phyloP scores from a whole-genome alignment of 2,113 vertebrate species.

The Eudorcas thomsonii region DNA sequence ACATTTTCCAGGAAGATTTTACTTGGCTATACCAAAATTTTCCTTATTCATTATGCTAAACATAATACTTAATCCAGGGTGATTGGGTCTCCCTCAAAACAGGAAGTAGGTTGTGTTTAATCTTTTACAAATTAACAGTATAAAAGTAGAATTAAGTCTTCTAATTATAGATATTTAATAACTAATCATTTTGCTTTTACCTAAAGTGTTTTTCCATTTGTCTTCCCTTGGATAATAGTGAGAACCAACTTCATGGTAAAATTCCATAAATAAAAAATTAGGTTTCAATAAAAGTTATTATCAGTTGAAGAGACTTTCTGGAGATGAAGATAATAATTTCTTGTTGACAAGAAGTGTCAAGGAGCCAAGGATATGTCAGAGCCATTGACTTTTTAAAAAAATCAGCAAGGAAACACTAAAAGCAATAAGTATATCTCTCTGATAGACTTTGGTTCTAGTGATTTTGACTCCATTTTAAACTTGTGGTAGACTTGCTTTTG shows the following conservation, averaged over 20 bases:
- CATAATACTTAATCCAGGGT: conserved; percentile 41
- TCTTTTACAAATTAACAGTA: conserved; percentile 47
- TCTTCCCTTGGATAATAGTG: not conserved
- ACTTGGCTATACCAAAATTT: conserved; percentile 24
- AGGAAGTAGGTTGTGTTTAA: conserved; percentile 31
- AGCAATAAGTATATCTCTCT: not conserved
- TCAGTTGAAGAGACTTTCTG: not conserved
- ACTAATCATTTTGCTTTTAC: conserved; percentile 35
- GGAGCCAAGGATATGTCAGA: not conserved
- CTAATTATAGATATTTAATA: conserved; percentile 39
- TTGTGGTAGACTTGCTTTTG: not conserved
- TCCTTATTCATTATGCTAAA: conserved; percentile 28
- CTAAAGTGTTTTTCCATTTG: conserved; percentile 38
- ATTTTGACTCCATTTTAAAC: not conserved
- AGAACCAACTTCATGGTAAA: conserved; percentile 32
- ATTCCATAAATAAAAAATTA: conserved; percentile 16
- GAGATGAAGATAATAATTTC: not conserved
- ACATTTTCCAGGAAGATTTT: conserved; percentile 37
- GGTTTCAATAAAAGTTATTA: conserved; percentile 35
- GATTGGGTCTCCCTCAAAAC: conserved; percentile 19
- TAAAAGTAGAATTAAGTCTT: conserved; percentile 49
- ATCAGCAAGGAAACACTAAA: not conserved
- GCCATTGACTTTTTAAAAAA: not conserved
- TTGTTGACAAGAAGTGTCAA: not conserved
- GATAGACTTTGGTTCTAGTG: not conserved